A percentile compares a stretch with the other conserved stretches of the same genome.
These are phyloP conservation scores for Salvelinus fontinalis DNA, from an alignment of 2,113 vertebrate species.

Conservation along the genomic window DNA sequence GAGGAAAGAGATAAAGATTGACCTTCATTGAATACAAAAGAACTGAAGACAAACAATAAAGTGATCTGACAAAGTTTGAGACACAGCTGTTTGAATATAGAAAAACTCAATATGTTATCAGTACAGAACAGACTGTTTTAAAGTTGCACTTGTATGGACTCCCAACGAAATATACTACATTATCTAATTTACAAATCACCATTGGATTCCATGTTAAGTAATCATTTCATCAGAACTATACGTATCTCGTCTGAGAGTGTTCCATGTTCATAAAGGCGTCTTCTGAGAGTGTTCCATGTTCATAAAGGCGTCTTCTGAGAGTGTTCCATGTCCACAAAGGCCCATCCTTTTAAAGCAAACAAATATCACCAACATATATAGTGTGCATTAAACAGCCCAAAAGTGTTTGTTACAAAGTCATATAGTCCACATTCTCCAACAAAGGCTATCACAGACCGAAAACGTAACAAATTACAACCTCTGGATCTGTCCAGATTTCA, in stretches of 20 bases:
- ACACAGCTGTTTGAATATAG: too few species aligned
- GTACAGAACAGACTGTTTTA: too few species aligned
- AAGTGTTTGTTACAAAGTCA: not conserved
- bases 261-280: too few species aligned
- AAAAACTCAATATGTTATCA: too few species aligned
- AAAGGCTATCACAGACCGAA: not conserved
- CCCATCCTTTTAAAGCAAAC: not conserved
- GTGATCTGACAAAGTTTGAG: not conserved
- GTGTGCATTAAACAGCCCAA: not conserved
- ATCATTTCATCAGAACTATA: not conserved
- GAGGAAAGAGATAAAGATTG: not conserved
- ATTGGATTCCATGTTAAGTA: not conserved
- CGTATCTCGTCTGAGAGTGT: too few species aligned
- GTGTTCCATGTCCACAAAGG: not conserved
- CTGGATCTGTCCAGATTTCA: not conserved
- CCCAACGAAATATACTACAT: not conserved
- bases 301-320: too few species aligned
- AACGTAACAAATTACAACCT: not conserved
- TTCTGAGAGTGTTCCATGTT: too few species aligned
- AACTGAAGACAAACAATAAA: not conserved
- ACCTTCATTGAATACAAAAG: constrained; percentile 12
- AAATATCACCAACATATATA: not conserved
- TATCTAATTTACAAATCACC: not conserved
- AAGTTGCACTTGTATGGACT: not conserved
- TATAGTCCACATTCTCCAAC: not conserved